Evolutionary conservation across 2,113 vertebrate species (phyloP).

Genomic region (Peucedramus taeniatus): DNA sequence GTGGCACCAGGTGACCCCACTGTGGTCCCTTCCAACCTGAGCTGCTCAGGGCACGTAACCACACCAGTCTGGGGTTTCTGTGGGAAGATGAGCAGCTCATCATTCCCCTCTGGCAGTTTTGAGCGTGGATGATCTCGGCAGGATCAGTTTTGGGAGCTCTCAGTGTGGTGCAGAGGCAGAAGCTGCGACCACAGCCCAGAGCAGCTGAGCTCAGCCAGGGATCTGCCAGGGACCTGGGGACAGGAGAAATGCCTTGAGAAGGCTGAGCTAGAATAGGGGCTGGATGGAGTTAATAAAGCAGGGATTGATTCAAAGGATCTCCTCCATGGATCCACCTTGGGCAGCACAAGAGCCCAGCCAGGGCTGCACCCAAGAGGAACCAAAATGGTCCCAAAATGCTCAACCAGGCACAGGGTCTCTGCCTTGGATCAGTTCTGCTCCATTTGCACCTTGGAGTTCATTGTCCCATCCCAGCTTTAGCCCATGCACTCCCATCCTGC

Average conservation of each 20-base stretch:
- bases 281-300: neutral
- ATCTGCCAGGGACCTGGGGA: neutral
- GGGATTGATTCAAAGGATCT: too few relatives aligned
- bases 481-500: too few relatives aligned
- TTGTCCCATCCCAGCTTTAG: too few relatives aligned
- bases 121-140: neutral
- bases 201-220: fast-evolving
- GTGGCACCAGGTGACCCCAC: neutral
- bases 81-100: neutral
- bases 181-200: neutral
- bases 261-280: neutral
- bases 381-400: too few relatives aligned
- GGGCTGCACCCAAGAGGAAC: too few relatives aligned
- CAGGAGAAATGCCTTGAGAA: neutral
- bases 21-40: neutral
- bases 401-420: too few relatives aligned
- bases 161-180: fast-evolving
- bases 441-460: too few relatives aligned
- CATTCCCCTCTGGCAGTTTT: neutral
- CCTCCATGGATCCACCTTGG: too few relatives aligned
- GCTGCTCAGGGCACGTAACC: fast-evolving
- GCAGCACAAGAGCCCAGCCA: too few relatives aligned
- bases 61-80: neutral
- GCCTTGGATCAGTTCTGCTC: too few relatives aligned
- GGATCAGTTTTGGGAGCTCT: neutral